Base-by-base conservation (phyloP, 2,113 vertebrate genomes). In the Pterocles burchelli region DNA sequence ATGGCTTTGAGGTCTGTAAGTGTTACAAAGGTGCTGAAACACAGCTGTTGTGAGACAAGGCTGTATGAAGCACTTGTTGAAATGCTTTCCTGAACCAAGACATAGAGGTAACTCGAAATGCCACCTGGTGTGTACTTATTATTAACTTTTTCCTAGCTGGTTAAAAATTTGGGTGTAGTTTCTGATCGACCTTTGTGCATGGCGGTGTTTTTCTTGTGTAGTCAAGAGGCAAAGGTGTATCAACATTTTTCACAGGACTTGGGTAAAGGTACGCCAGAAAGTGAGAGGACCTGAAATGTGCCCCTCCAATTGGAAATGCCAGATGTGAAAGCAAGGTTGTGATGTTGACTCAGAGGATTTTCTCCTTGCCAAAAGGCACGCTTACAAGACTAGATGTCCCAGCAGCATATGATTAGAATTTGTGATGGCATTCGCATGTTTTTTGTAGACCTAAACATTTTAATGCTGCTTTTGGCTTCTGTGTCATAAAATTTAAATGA, bases 401-500 rank as follows among this genome's bases (percentile, higher is more conserved):
- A 91, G 49, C 61, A 90, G 67, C 43, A 45, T 70, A 65, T 81
- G 89, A 88, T 92, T 59, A 68, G 78, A 95, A 89, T 91, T 88
- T 92, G 62, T 87, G 73, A 87, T 86, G 86, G 83, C 83, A 74
- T 89, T 84, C 75, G 38, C 20, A 66, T 92, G 49, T 86, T 88
- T 58, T 71, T 95, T 55, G 66, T 55, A 88, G 75, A 96, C 61
- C n/a, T 70, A 62, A 85, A 87, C 66, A 31, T 51, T 81, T 73
- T 86, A 66, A 85, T 88, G 57, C 58, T 93, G 71, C 87, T 93
- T 79, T 89, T 93, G 76, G 90, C 46, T 84, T 85, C 28, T 67
- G 19, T 67, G 73, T 91, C 68, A 78, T 89, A 74, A 94, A 95
- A 95, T 62, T 85, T 59, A 92, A 89, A 89, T 71, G 65, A 75